These are phyloP conservation scores for Seira ritae DNA, from an alignment of 2,888 invertebrate genomes.

Conservation along the genomic window DNA sequence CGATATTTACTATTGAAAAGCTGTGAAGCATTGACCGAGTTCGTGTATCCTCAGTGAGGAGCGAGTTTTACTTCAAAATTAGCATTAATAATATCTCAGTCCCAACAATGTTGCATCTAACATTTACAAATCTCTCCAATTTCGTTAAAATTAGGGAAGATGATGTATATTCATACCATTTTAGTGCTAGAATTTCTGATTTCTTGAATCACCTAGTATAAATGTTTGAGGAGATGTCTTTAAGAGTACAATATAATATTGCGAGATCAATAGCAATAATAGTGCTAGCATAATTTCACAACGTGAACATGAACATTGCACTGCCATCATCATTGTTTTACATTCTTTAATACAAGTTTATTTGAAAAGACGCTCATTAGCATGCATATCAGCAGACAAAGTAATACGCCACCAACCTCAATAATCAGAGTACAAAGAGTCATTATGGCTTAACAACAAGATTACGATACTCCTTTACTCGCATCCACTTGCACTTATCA, in stretches of 20 bases:
- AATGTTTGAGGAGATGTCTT: too few species aligned
- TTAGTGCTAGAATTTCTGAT: too few species aligned
- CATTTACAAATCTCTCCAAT: too few species aligned
- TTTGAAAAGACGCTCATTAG: slow-evolving; percentile 11
- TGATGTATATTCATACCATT: too few species aligned
- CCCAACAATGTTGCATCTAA: too few species aligned
- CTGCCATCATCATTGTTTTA: not conserved
- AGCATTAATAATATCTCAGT: too few species aligned
- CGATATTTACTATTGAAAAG: too few species aligned
- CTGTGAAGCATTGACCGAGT: too few species aligned
- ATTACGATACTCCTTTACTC: not conserved
- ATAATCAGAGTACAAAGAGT: slow-evolving; percentile 19
- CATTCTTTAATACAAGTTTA: slow-evolving; percentile 1
- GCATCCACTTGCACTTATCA: not conserved
- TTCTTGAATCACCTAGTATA: too few species aligned
- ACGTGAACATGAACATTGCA: not conserved
- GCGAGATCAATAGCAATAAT: not conserved
- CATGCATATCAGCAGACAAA: slow-evolving; percentile 13
- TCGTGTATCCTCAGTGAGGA: too few species aligned
- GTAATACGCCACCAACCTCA: slow-evolving; percentile 11
- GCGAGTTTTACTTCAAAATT: too few species aligned
- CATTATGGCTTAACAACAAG: slow-evolving; percentile 19
- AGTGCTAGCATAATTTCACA: not conserved
- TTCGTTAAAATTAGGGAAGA: too few species aligned
- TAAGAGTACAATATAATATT: not conserved